phyloP scores from a whole-genome alignment of 1,140 invertebrate genomes.

The Theocolax elegans region DNA sequence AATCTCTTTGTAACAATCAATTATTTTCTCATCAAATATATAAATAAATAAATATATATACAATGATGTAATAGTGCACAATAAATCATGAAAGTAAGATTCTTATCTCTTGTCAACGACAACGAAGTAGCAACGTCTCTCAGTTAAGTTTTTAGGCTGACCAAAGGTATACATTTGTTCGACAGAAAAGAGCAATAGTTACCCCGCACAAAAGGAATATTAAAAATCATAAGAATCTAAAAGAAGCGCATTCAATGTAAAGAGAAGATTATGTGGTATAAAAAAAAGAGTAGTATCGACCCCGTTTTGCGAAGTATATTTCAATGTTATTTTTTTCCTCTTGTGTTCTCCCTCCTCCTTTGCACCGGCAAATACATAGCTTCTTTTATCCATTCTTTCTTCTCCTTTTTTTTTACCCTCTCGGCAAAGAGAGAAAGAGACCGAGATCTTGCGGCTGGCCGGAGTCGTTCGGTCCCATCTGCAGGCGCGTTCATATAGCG shows the following conservation, averaged over 20 bases:
- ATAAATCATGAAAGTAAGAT: too few relatives aligned
- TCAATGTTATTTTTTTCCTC: background rate
- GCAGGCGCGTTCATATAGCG: background rate
- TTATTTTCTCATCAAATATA: too few relatives aligned
- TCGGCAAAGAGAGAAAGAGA: background rate
- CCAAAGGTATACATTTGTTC: too few relatives aligned
- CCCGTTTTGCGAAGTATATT: background rate
- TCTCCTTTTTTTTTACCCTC: background rate
- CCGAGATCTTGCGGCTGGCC: background rate
- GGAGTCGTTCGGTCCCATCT: background rate
- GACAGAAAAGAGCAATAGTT: too few relatives aligned
- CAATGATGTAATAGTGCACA: too few relatives aligned
- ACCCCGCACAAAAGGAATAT: too few relatives aligned
- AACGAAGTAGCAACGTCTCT: too few relatives aligned
- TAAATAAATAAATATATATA: too few relatives aligned
- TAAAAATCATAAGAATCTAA: background rate
- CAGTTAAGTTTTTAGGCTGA: too few relatives aligned
- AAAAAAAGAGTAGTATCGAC: conserved; percentile 8
- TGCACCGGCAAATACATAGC: background rate
- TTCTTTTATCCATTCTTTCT: conserved; percentile 17
- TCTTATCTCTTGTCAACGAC: too few relatives aligned
- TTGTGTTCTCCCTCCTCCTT: background rate
- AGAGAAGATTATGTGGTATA: background rate
- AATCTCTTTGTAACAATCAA: too few relatives aligned
- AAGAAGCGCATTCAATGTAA: background rate